Conservation (phyloP, 2,888 invertebrate species). For the Ormyrus nitidulus region DNA sequence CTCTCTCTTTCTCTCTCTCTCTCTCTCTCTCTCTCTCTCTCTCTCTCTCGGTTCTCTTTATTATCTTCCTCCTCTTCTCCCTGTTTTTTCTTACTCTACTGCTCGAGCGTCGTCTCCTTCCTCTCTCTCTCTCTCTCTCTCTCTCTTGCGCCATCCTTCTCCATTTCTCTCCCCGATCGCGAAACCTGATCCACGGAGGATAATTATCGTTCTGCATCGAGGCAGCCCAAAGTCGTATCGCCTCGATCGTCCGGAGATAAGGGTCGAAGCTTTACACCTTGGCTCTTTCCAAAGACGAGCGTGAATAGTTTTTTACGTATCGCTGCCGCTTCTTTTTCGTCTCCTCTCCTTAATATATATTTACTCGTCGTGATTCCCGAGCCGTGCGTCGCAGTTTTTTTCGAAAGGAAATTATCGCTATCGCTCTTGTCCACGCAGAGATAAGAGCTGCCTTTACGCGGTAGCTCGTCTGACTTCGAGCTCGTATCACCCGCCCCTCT, state of each 20-base stretch:
- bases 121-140: conserved; percentile 47
- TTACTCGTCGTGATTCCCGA: conserved; percentile 32
- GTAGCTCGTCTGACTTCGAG: conserved; percentile 36
- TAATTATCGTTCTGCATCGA: conserved; percentile 57
- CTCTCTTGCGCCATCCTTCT: conserved; percentile 31
- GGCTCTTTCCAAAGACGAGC: conserved; percentile 26
- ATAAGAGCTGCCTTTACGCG: background rate
- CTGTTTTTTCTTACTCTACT: conserved; percentile 9
- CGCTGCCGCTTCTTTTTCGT: background rate
- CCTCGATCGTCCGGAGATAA: conserved; percentile 55
- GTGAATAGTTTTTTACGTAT: conserved; percentile 38
- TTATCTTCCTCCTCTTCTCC: conserved; percentile 44
- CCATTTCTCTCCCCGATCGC: conserved; percentile 33
- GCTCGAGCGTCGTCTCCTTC: background rate
- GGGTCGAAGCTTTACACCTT: conserved; percentile 55
- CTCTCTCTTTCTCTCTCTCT: background rate
- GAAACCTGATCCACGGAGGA: conserved; percentile 58
- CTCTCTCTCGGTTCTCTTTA: background rate
- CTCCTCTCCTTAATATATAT: conserved; percentile 18
- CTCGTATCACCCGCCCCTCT: conserved; percentile 43
- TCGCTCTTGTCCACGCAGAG: conserved; percentile 7
- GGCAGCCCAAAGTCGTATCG: conserved; percentile 55
- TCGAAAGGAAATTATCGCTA: conserved; percentile 42
- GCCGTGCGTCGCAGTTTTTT: conserved; percentile 2
- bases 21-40: conserved; percentile 31